Base-by-base conservation (phyloP, 2,797 vertebrate species). In the Stomatorhinus walkeri region DNA sequence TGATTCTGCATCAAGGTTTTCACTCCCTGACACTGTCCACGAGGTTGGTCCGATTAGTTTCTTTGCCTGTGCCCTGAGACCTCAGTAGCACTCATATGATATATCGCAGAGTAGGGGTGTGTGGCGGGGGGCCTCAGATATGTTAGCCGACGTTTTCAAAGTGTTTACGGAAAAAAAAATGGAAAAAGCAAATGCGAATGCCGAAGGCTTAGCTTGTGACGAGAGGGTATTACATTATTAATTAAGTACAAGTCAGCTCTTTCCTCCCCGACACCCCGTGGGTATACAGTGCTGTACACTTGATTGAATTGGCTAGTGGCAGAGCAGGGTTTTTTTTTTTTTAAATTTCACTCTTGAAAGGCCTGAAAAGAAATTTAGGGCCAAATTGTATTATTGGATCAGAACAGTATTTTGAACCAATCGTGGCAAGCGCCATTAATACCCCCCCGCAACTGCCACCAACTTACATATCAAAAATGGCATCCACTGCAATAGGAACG, bases 231-330 rank as follows among this genome's bases (percentile, higher is more conserved):
- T 94, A 93, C 95, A 94, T 97, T 98, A 98, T 98, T 99, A 98
- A 99, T 99, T 99, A 98, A 98, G 97, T 94, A 97, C 96, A 96
- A 97, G 97, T 96, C 96, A 95, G 97, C 95, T 95, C 95, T 93
- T 94, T 92, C 89, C 94, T 93, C 93, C n/a, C 79, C 91, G 91
- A 94, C 97, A 97, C 97, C 97, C 97, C 88, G 96, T 97, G 97
- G 98, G 97, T 97, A 98, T 98, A 98, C 94, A 96, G 94, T 96
- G 96, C 95, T 95, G 96, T 97, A 94, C 96, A 97, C 97, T 98
- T 99, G 98, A 99, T 98, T 98, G 97, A 98, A 97, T 97, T 97
- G 97, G 97, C 96, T 97, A 96, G 94, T 95, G 96, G 97, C 96
- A 96, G 96, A 94, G 92, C 91, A 95, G 96, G 95, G 96, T 98